Evolutionary conservation across 1,140 invertebrate genomes (phyloP).

Genomic region (Rhagoletis pomonella): DNA sequence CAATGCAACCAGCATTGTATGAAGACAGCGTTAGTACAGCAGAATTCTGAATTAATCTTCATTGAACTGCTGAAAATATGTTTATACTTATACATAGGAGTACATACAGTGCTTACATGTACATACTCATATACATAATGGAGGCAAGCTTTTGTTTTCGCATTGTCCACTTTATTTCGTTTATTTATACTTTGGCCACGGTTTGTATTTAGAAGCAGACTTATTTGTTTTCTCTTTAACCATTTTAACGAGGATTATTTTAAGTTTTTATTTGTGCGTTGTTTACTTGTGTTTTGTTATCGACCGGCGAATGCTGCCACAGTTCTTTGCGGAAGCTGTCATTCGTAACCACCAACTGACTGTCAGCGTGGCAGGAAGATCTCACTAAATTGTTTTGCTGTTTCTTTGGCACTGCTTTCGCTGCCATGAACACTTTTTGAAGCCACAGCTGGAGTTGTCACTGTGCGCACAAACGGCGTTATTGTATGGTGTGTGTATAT

Average conservation of each 20-base stretch:
- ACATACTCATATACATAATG: neutral
- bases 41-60: no score
- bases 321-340: conserved; percentile 35
- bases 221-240: conserved; percentile 9
- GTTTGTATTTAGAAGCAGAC: neutral
- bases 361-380: conserved; percentile 37
- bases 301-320: conserved; percentile 39
- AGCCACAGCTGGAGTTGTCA: conserved; percentile 37
- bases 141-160: neutral
- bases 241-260: neutral
- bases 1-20: no score
- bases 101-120: neutral
- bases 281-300: neutral
- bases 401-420: conserved; percentile 23
- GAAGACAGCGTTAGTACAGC: no score
- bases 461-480: conserved; percentile 10
- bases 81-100: neutral
- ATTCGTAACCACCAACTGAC: conserved; percentile 19
- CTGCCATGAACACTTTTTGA: conserved; percentile 3
- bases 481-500: neutral
- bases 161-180: conserved; percentile 22
- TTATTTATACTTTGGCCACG: neutral
- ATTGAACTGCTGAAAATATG: no score
- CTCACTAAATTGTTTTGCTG: conserved; percentile 37
- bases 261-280: neutral